phyloP scores from a whole-genome alignment of 1,140 invertebrate species.

The Saccostrea glomerata region DNA sequence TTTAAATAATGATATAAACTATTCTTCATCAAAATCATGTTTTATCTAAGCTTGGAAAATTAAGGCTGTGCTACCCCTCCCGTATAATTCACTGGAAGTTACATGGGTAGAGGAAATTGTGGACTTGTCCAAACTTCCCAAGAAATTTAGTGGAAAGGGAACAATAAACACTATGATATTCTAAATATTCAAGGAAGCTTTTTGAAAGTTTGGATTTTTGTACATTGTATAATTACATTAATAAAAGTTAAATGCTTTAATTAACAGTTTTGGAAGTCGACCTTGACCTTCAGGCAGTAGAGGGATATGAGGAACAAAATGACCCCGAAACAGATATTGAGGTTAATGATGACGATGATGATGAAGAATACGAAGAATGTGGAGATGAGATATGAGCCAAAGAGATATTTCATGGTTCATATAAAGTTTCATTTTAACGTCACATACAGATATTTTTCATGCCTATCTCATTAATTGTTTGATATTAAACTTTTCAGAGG shows the following conservation, averaged over 20 bases:
- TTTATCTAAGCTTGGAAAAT: constrained; percentile 17
- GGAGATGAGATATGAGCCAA: neutral
- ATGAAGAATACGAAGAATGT: neutral
- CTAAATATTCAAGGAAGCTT: too few species aligned
- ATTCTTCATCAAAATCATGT: neutral
- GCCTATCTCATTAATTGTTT: too few species aligned
- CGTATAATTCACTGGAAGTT: constrained; percentile 34
- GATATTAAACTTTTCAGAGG: too few species aligned
- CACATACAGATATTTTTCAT: too few species aligned
- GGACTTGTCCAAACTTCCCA: constrained; percentile 1
- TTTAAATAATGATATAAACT: neutral
- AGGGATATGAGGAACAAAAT: neutral
- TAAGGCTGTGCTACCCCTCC: neutral
- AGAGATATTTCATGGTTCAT: too few species aligned
- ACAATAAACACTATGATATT: too few species aligned
- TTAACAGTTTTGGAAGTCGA: neutral
- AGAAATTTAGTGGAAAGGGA: constrained; percentile 10
- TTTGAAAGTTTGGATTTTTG: too few species aligned
- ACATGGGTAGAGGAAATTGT: constrained; percentile 22
- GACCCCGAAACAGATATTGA: constrained; percentile 19
- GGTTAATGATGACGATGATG: neutral
- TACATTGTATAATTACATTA: too few species aligned
- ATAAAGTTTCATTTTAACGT: too few species aligned
- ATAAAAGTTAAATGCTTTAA: neutral
- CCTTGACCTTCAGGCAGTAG: constrained; percentile 7